Percentiles rank a stretch among this genome's conserved stretches.
Conservation (phyloP, 2,113 vertebrate species). For the Lepisosteus osseus region DNA sequence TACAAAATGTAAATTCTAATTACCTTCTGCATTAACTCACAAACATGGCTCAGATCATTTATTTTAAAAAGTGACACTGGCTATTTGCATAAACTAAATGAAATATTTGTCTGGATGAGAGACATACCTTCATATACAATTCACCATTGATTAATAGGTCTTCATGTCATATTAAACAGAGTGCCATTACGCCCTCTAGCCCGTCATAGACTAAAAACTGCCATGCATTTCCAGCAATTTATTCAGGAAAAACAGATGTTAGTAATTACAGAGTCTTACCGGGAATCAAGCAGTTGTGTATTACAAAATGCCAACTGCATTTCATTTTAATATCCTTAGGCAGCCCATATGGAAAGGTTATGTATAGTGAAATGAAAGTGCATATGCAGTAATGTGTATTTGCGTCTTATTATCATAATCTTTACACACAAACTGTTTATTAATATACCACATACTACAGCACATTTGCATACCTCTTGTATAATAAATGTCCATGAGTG, state of each 20-base stretch:
- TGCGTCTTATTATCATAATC: constrained; percentile 37
- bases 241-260: constrained; percentile 41
- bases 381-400: constrained; percentile 25
- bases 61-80: constrained; percentile 31
- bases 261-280: constrained; percentile 38
- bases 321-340: constrained; percentile 38
- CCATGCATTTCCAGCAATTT: constrained; percentile 24
- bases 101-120: constrained; percentile 49
- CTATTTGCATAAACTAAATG: constrained; percentile 57
- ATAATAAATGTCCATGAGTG: constrained; percentile 27
- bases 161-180: constrained; percentile 47
- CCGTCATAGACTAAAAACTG: constrained; percentile 24
- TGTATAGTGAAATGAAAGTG: constrained; percentile 13
- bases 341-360: constrained; percentile 50
- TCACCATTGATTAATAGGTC: constrained; percentile 47
- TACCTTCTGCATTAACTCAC: constrained; percentile 36
- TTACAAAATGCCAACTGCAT: constrained; percentile 34
- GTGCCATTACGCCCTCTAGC: constrained; percentile 26
- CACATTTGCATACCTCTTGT: constrained; percentile 5
- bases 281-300: constrained; percentile 28
- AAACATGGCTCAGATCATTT: constrained; percentile 24
- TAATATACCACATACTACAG: constrained; percentile 41
- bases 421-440: constrained; percentile 49
- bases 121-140: constrained; percentile 27
- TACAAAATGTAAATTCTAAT: constrained; percentile 34